These are phyloP conservation scores for Myrmecophaga tridactyla DNA, from an alignment of 2,113 vertebrate genomes.

Conservation along the genomic window DNA sequence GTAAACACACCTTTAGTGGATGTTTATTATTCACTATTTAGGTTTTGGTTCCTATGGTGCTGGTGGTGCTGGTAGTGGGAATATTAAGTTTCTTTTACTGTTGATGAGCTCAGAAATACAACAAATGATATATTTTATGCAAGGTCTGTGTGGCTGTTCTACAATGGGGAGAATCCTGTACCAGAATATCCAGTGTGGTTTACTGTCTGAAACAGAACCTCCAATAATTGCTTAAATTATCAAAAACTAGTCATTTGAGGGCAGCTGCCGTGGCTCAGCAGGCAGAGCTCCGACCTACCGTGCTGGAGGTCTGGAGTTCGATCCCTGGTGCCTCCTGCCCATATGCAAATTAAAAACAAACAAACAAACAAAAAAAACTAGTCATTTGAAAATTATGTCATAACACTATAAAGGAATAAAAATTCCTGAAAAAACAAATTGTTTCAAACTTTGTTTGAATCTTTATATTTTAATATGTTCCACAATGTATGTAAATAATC, in stretches of 20 bases:
- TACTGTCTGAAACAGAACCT: not conserved
- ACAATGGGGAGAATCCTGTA: not conserved
- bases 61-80: not conserved
- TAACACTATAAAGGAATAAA: not conserved
- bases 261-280: too few species aligned
- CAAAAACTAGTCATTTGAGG: not conserved
- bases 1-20: not conserved
- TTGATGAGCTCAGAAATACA: not conserved
- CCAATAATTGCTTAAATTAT: not conserved
- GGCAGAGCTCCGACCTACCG: too few species aligned
- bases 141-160: not conserved
- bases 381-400: not conserved
- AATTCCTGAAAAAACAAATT: not conserved
- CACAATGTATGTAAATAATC: not conserved
- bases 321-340: too few species aligned
- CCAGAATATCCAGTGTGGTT: not conserved
- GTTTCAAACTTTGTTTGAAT: not conserved
- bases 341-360: too few species aligned
- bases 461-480: not conserved
- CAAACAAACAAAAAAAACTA: too few species aligned
- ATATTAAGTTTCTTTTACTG: not conserved
- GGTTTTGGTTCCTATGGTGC: too few species aligned
- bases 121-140: not conserved
- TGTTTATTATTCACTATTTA: not conserved
- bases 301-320: too few species aligned